Percentiles rank a stretch among this genome's conserved stretches.
Conservation (phyloP, 2,888 invertebrate genomes). For the Aricia artaxerxes region DNA sequence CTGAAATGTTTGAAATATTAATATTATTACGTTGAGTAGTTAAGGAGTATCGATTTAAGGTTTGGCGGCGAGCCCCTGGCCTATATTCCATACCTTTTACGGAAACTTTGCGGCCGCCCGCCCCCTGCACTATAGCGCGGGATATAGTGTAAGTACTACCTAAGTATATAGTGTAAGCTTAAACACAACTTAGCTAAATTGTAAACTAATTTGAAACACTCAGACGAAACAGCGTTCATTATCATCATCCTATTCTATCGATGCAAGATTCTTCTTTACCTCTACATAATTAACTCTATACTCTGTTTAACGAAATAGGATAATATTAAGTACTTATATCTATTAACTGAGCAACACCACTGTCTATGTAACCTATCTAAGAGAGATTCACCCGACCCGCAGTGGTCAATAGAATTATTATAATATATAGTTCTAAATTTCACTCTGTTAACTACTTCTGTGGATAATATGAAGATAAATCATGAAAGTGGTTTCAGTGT, state of each 20-base stretch:
- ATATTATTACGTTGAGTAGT: background rate
- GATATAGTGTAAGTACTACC: too few species aligned
- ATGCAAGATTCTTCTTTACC: too few species aligned
- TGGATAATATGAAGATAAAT: too few species aligned
- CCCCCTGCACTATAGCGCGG: constrained; percentile 2
- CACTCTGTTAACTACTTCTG: too few species aligned
- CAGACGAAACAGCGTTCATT: background rate
- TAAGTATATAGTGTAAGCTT: background rate
- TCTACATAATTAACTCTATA: too few species aligned
- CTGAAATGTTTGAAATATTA: background rate
- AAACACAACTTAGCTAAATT: background rate
- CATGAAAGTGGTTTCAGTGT: constrained; percentile 15
- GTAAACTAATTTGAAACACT: background rate
- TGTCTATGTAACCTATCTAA: too few species aligned
- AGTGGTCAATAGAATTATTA: too few species aligned
- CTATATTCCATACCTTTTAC: background rate
- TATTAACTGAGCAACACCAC: too few species aligned
- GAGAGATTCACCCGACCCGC: too few species aligned
- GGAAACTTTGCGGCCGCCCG: background rate
- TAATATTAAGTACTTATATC: too few species aligned
- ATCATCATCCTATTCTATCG: background rate
- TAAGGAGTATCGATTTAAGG: constrained; percentile 3
- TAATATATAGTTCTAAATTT: too few species aligned
- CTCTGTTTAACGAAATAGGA: too few species aligned
- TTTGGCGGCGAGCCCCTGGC: constrained; percentile 4